Percentiles rank a stretch among this genome's conserved stretches.
Evolutionary conservation across 2,113 vertebrate species (phyloP).

Genomic region (Orycteropus afer): DNA sequence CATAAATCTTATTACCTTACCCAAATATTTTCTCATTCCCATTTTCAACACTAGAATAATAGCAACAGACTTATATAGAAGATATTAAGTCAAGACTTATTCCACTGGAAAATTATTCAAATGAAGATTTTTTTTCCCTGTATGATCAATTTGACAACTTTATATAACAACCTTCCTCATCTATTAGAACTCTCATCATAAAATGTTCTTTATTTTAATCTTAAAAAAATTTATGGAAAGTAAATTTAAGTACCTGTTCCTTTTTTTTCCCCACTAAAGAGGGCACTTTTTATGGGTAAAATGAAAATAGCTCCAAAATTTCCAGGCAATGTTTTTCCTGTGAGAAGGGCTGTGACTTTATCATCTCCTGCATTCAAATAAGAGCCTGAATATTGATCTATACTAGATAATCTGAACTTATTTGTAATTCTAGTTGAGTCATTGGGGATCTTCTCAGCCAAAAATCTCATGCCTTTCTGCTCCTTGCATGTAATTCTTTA

Average conservation of each 20-base stretch:
- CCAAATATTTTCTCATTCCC: neutral
- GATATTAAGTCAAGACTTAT: neutral
- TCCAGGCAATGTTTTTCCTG: neutral
- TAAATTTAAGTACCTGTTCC: neutral
- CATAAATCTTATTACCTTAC: neutral
- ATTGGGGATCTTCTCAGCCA: neutral
- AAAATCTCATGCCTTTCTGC: neutral
- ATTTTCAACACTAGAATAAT: neutral
- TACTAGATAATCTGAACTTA: neutral
- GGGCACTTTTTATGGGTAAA: neutral
- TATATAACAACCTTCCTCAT: neutral
- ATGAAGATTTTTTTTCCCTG: neutral
- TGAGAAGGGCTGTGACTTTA: neutral
- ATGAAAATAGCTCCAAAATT: neutral
- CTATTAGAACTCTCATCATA: neutral
- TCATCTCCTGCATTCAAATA: neutral
- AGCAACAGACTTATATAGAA: neutral
- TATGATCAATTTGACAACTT: neutral
- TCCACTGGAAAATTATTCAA: neutral
- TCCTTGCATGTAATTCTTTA: slow-evolving; percentile 1
- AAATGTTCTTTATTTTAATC: neutral
- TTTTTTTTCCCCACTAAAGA: neutral
- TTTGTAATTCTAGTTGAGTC: neutral
- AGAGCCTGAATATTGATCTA: neutral
- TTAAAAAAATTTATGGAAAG: neutral